Evolutionary conservation across 2,797 vertebrate species (phyloP).

Genomic region (Synaphobranchus kaupii): DNA sequence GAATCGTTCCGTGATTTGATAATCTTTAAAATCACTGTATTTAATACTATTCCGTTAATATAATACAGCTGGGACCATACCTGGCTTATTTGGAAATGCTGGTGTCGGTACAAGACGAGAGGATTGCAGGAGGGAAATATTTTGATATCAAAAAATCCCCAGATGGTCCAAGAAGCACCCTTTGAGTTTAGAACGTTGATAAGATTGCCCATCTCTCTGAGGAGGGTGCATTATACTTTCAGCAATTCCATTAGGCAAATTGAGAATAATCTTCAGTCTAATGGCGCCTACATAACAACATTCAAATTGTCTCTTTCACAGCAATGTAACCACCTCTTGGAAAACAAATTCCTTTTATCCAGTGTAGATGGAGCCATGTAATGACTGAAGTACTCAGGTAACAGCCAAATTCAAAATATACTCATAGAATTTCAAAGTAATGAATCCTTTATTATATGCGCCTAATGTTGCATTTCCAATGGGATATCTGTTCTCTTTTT

Average conservation of each 20-base stretch:
- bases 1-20: not conserved
- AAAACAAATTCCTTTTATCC: slow-evolving; percentile 10
- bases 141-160: not conserved
- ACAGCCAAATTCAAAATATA: slow-evolving; percentile 5
- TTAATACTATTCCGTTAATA: not conserved
- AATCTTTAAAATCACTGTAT: not conserved
- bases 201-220: slow-evolving; percentile 19
- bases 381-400: not conserved
- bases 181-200: slow-evolving; percentile 16
- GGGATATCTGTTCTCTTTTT: not conserved
- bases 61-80: not conserved
- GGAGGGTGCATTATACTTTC: slow-evolving; percentile 28
- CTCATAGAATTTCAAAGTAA: not conserved
- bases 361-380: not conserved
- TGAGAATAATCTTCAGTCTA: slow-evolving; percentile 33
- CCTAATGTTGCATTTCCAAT: not conserved
- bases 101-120: not conserved
- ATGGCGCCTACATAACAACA: slow-evolving; percentile 17
- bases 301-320: not conserved
- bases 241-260: slow-evolving; percentile 23
- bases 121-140: not conserved
- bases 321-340: not conserved
- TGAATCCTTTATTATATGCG: not conserved
- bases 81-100: not conserved
- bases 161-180: not conserved